phyloP scores from a whole-genome alignment of 2,888 invertebrate species.

The Pemphredon lugubris region DNA sequence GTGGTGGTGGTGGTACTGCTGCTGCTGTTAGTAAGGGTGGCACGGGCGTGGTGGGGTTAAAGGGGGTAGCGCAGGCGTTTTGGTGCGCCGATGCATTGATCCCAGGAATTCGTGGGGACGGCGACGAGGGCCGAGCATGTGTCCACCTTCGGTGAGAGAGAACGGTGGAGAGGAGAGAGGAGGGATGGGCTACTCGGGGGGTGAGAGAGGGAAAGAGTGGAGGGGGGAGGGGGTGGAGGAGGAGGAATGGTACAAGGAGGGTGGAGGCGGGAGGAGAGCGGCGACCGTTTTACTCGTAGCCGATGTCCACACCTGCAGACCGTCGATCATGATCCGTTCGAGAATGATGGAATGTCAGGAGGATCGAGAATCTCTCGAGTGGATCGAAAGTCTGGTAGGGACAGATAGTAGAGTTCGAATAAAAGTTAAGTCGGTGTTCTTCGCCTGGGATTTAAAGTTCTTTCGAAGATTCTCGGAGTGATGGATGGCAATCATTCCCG shows the following conservation, averaged over 20 bases:
- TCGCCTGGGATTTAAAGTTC: constrained; percentile 11
- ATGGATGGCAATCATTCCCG: constrained; percentile 37
- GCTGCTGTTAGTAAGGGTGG: constrained; percentile 55
- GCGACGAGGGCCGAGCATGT: constrained; percentile 63
- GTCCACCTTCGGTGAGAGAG: constrained; percentile 62
- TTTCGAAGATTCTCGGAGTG: constrained; percentile 13
- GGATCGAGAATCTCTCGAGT: constrained; percentile 43
- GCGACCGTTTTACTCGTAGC: constrained; percentile 53
- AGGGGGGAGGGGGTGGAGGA: constrained; percentile 13
- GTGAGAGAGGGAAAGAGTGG: constrained; percentile 14
- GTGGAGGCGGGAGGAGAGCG: constrained; percentile 59
- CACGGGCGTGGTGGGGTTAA: constrained; percentile 58
- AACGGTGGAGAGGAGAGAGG: constrained; percentile 48
- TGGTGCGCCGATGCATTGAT: constrained; percentile 82
- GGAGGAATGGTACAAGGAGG: constrained; percentile 44
- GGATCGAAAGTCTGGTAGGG: background rate
- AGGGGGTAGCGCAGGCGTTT: constrained; percentile 83
- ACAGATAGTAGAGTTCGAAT: background rate
- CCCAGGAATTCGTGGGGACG: constrained; percentile 78
- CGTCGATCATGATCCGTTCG: constrained; percentile 47
- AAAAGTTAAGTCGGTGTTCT: background rate
- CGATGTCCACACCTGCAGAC: constrained; percentile 64
- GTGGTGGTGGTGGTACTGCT: constrained; percentile 44
- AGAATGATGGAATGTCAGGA: constrained; percentile 44
- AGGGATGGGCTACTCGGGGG: constrained; percentile 32